phyloP scores from a whole-genome alignment of 2,113 vertebrate genomes.

The Sialia sialis region DNA sequence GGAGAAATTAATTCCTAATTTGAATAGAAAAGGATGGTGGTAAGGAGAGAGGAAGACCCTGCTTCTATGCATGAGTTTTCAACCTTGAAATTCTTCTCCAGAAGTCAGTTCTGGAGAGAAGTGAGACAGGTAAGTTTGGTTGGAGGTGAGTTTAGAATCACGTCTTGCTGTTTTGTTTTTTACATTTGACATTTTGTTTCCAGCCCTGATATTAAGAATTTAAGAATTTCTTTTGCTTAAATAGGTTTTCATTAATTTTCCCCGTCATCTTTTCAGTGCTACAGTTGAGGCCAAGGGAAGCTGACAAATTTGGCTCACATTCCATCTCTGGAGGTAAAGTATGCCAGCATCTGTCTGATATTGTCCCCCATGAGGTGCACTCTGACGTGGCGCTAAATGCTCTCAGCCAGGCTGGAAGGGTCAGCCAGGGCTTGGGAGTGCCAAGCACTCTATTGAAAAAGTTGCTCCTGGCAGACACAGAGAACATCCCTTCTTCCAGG shows the following conservation, averaged over 20 bases:
- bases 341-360: background rate
- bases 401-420: background rate
- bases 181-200: background rate
- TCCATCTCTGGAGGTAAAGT: background rate
- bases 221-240: background rate
- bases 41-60: background rate
- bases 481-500: slow-evolving; percentile 1
- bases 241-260: background rate
- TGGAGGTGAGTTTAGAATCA: background rate
- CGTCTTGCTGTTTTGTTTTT: background rate
- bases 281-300: background rate
- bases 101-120: background rate
- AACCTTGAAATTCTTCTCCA: background rate
- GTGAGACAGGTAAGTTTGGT: background rate
- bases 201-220: background rate
- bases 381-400: background rate
- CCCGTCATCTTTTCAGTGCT: background rate
- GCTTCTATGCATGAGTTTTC: background rate
- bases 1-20: background rate
- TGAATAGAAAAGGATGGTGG: background rate
- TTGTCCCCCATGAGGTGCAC: background rate
- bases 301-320: background rate
- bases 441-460: background rate
- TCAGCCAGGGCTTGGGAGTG: slow-evolving; percentile 28
- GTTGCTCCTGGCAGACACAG: slow-evolving; percentile 32